Conservation (phyloP, 2,113 vertebrate species). For the Pelecanus crispus region DNA sequence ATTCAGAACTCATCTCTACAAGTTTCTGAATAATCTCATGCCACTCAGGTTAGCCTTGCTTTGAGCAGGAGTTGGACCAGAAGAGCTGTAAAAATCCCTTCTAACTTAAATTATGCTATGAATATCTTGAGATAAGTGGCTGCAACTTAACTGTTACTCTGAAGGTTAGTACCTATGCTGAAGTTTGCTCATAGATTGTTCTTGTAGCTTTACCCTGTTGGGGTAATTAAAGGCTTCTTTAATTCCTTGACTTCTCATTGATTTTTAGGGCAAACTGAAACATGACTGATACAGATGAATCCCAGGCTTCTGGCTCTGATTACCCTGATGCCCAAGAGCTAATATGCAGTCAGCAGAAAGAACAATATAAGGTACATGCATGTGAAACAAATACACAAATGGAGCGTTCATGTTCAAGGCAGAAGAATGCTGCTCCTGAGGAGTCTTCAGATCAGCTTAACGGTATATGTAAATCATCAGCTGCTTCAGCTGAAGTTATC, state of each 20-base stretch:
- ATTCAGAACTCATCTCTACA: not conserved
- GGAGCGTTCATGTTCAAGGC: fast-evolving
- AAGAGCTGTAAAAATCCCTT: not conserved
- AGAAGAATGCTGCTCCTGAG: not conserved
- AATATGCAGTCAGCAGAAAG: not conserved
- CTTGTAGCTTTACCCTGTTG: not conserved
- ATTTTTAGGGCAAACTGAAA: not conserved
- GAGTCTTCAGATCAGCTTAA: not conserved
- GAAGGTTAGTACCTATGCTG: not conserved
- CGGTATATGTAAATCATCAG: not conserved
- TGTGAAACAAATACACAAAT: not conserved
- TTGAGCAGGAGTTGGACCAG: not conserved
- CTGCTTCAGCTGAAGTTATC: not conserved
- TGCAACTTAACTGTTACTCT: not conserved
- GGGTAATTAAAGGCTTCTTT: not conserved
- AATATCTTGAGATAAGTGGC: not conserved
- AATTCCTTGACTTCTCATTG: not conserved
- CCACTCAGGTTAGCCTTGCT: not conserved
- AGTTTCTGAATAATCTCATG: not conserved
- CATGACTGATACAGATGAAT: constrained; percentile 8
- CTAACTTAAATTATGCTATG: not conserved
- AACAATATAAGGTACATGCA: not conserved
- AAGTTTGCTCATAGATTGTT: not conserved
- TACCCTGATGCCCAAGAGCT: not conserved
- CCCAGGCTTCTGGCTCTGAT: not conserved